Percentiles rank a stretch among this genome's conserved stretches.
phyloP scores from a whole-genome alignment of 1,140 invertebrate genomes.

The Drosophila sulfurigaster region DNA sequence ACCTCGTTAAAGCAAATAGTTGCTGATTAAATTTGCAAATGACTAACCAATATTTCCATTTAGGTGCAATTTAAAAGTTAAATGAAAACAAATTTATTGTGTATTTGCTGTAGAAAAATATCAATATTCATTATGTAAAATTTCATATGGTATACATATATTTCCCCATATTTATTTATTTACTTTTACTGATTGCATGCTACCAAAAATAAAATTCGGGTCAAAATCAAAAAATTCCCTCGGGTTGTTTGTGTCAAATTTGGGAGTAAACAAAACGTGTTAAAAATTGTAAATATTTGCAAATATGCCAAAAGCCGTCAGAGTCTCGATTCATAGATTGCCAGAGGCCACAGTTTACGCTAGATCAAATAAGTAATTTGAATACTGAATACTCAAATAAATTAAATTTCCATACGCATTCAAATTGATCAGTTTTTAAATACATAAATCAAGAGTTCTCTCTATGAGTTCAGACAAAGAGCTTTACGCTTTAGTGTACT shows the following conservation, averaged over 20 bases:
- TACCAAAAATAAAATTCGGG: constrained; percentile 27
- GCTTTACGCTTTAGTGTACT: neutral
- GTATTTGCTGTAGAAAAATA: neutral
- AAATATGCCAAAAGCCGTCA: constrained; percentile 28
- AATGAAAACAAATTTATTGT: neutral
- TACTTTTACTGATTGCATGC: constrained; percentile 20
- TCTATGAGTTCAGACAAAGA: neutral
- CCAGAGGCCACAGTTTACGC: constrained; percentile 24
- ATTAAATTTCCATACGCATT: constrained; percentile 29
- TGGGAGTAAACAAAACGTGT: constrained; percentile 59
- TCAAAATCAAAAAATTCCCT: constrained; percentile 37
- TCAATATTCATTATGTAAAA: constrained; percentile 6
- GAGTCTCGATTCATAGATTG: constrained; percentile 31
- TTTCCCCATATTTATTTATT: constrained; percentile 23
- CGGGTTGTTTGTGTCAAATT: constrained; percentile 48
- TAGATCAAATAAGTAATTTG: constrained; percentile 26
- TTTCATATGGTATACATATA: constrained; percentile 3
- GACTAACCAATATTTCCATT: too few species aligned
- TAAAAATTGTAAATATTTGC: constrained; percentile 61
- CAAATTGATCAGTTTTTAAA: constrained; percentile 9
- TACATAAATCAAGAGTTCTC: neutral
- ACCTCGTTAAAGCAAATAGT: neutral
- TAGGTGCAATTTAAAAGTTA: too few species aligned
- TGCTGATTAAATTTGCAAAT: too few species aligned
- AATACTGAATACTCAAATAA: constrained; percentile 6